Evolutionary conservation across 2,113 vertebrate species (phyloP).

Genomic region (Plestiodon gilberti): DNA sequence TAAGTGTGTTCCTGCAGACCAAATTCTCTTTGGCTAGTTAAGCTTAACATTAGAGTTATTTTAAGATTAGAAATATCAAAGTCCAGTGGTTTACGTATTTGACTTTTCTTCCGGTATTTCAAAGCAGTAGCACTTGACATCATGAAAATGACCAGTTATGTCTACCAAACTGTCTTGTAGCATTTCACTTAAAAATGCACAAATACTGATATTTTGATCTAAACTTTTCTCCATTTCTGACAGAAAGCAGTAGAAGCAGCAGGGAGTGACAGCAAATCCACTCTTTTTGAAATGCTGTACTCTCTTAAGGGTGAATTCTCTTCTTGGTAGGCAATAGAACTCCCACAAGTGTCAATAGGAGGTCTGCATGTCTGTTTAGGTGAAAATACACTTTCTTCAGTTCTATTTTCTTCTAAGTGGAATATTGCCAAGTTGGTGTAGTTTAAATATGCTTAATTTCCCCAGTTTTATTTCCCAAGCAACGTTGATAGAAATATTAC

Average conservation of each 20-base stretch:
- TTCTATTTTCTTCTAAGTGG: neutral
- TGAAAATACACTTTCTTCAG: neutral
- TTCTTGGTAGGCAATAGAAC: rapidly evolving
- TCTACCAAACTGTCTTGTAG: conserved; percentile 49
- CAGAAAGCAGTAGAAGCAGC: conserved; percentile 47
- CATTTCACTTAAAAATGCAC: conserved; percentile 54
- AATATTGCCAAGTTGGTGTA: neutral
- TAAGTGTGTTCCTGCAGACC: neutral
- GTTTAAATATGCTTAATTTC: neutral
- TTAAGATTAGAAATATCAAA: neutral
- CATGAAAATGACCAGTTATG: conserved; percentile 48
- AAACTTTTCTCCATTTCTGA: conserved; percentile 60
- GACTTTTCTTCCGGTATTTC: conserved; percentile 1
- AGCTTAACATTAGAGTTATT: neutral
- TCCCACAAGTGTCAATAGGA: neutral
- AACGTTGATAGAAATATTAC: no score
- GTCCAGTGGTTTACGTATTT: neutral
- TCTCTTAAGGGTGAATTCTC: neutral
- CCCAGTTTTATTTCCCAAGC: neutral
- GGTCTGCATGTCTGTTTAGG: rapidly evolving
- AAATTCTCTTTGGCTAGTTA: neutral
- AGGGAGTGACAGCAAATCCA: conserved; percentile 32
- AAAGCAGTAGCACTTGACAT: conserved; percentile 38
- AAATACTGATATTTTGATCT: conserved; percentile 61
- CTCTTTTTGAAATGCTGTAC: conserved; percentile 31